These are phyloP conservation scores for Sardina pilchardus DNA, from an alignment of 2,113 vertebrate genomes.

Conservation along the genomic window DNA sequence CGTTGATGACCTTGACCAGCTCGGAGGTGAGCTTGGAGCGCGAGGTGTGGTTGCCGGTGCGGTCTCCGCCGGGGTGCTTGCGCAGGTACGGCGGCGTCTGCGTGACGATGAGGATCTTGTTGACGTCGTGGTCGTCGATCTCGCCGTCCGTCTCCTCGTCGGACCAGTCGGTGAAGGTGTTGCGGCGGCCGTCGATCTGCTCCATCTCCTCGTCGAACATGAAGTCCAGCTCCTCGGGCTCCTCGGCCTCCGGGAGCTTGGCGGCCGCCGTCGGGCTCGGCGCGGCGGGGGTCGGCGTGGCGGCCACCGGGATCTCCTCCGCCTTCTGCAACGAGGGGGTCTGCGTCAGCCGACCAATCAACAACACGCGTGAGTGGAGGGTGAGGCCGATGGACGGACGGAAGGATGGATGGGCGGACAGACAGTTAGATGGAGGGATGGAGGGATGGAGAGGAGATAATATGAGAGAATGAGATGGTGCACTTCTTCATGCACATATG, in stretches of 20 bases:
- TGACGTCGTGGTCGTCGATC: conserved; percentile 92
- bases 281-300: neutral
- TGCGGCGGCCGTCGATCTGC: conserved; percentile 94
- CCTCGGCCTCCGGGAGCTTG: conserved; percentile 81
- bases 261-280: conserved; percentile 51
- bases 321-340: conserved; percentile 71
- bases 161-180: conserved; percentile 97
- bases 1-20: conserved; percentile 93
- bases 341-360: conserved; percentile 57
- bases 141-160: conserved; percentile 95
- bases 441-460: neutral
- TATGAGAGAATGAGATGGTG: neutral
- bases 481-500: neutral
- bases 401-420: neutral
- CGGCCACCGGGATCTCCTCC: conserved; percentile 77
- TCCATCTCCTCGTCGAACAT: conserved; percentile 98
- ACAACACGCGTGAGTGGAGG: neutral
- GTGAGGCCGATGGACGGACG: neutral
- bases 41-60: conserved; percentile 91
- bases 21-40: conserved; percentile 92
- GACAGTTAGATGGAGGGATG: neutral
- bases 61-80: conserved; percentile 93
- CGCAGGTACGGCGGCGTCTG: conserved; percentile 95
- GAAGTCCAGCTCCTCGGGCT: conserved; percentile 96
- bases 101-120: conserved; percentile 98